These are phyloP conservation scores for Pterophyllum scalare DNA, from an alignment of 2,113 vertebrate genomes.

Conservation along the genomic window DNA sequence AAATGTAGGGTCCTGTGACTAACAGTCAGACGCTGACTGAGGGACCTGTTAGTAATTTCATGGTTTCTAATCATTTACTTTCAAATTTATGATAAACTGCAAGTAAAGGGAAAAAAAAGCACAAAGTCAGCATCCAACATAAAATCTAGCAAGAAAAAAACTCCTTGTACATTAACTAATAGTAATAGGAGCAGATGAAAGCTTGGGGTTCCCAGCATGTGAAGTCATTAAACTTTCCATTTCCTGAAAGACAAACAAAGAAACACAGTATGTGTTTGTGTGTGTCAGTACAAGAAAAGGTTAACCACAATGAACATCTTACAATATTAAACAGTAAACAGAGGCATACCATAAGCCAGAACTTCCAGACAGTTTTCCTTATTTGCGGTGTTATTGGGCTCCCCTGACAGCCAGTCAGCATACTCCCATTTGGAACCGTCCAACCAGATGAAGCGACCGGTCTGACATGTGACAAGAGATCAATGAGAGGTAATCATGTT, in stretches of 20 bases:
- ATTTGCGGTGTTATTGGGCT: constrained; percentile 56
- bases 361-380: constrained; percentile 67
- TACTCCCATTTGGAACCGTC: constrained; percentile 68
- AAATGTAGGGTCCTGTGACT: neutral
- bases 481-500: neutral
- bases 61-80: neutral
- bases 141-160: neutral
- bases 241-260: constrained; percentile 51
- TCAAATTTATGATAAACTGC: neutral
- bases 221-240: constrained; percentile 70
- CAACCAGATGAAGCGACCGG: constrained; percentile 68
- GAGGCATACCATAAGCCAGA: constrained; percentile 28
- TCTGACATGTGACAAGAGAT: constrained; percentile 47
- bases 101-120: neutral
- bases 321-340: neutral
- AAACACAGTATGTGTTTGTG: neutral
- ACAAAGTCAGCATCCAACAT: neutral
- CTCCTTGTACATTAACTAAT: constrained; percentile 6
- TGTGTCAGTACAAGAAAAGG: neutral
- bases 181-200: constrained; percentile 69
- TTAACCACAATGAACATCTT: neutral
- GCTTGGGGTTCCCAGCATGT: constrained; percentile 59
- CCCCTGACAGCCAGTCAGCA: constrained; percentile 59
- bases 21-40: neutral
- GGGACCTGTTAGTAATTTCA: neutral